Conservation (phyloP, 2,888 invertebrate genomes). For the Onchidella celtica region DNA sequence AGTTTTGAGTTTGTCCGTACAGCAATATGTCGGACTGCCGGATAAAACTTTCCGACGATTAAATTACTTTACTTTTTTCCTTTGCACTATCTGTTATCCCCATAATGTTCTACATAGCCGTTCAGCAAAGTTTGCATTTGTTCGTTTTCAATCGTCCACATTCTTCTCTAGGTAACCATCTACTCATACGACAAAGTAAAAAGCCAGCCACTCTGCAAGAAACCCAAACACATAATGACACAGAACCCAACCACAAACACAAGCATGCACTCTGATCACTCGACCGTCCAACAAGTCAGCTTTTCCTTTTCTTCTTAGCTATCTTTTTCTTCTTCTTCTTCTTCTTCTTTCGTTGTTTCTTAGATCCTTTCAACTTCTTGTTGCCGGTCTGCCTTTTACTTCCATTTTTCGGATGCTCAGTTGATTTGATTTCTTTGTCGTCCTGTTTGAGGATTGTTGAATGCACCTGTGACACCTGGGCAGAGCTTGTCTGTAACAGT, state of each 20-base stretch:
- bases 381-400: neutral
- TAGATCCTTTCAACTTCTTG: conserved; percentile 15
- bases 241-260: neutral
- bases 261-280: neutral
- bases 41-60: too few species aligned
- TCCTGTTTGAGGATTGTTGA: neutral
- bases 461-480: neutral
- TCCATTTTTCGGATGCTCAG: neutral
- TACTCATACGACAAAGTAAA: neutral
- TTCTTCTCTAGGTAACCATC: neutral
- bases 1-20: too few species aligned
- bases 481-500: neutral
- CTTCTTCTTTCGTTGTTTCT: conserved; percentile 12
- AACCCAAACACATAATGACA: too few species aligned
- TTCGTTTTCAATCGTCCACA: too few species aligned
- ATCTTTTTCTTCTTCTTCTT: conserved; percentile 21
- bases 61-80: too few species aligned
- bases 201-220: conserved; percentile 1
- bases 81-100: too few species aligned
- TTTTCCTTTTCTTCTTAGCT: neutral
- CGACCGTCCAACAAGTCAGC: neutral
- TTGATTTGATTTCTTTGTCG: neutral
- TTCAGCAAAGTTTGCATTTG: too few species aligned
- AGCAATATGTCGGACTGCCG: too few species aligned
- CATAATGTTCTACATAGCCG: too few species aligned